Base-by-base conservation (phyloP, 2,113 vertebrate species). In the Nannospalax galili region DNA sequence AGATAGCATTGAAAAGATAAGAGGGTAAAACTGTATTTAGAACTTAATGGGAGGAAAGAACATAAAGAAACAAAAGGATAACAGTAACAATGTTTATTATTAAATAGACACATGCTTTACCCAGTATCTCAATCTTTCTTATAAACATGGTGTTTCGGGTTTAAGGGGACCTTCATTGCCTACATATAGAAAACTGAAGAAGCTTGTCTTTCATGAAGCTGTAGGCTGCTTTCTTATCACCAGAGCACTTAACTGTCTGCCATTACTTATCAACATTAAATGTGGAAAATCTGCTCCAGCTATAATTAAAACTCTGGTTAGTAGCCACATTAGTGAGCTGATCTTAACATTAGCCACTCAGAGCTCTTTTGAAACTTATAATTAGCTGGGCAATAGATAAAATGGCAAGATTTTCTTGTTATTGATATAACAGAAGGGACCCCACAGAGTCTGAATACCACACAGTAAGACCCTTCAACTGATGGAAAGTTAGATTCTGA, bases 241-340 rank as follows among this genome's bases (percentile, higher is more conserved):
- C 67, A 85, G 73, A 88, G 30, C 70, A 72, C 64, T 88, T 94
- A 73, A 86, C 26, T 70, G 26, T 69, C 84, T 92, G 70, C 15
- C 35, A 70, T 62, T 92, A 87, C 45, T 84, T 67, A 80, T 45
- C 77, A 92, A 62, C 62, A 65, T 80, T 93, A 72, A 90, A 88
- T 90, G 35, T 77, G 73, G 84, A 87, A 95, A 69, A 80, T 92
- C 52, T 92, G 85, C 56, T 60, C 60, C 20, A 16, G 35, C 73
- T 56, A 42, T 88, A 96, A 95, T 90, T 88, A 97, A 91, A 97
- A 90, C 72, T 86, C 88, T 90, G 81, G 52, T 52, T 93, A 82
- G 40, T 82, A 82, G 69, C 94, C 52, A 80, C 28, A 81, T 81
- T 82, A 95, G 73, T 84, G 58, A 40, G 72, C 28, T 84, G 70